A percentile compares a stretch with the other conserved stretches of the same genome.
phyloP scores from a whole-genome alignment of 2,797 vertebrate species.

The Anabas testudineus region DNA sequence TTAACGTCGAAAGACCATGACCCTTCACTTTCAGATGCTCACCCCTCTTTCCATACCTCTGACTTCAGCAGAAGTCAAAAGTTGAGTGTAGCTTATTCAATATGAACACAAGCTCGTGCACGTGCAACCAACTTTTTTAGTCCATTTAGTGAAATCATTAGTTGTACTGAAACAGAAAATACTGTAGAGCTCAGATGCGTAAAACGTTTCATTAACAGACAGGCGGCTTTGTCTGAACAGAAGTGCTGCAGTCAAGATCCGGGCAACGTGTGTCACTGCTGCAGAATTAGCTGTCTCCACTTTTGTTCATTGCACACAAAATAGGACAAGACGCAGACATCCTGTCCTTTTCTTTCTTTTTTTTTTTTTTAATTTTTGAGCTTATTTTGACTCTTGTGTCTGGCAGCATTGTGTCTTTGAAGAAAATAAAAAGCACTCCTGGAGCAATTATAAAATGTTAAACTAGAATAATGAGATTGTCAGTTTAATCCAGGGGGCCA shows the following conservation, averaged over 20 bases:
- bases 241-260: slow-evolving; percentile 5
- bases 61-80: slow-evolving; percentile 32
- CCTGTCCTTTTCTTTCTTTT: slow-evolving; percentile 1
- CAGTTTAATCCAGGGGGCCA: slow-evolving; percentile 23
- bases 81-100: slow-evolving; percentile 19
- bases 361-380: not conserved
- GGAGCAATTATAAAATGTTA: slow-evolving; percentile 4
- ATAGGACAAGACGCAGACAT: not conserved
- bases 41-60: slow-evolving; percentile 11
- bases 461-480: slow-evolving; percentile 29
- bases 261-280: not conserved
- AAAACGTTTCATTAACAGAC: not conserved
- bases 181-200: not conserved
- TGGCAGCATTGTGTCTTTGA: slow-evolving; percentile 5
- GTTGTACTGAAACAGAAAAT: slow-evolving; percentile 28
- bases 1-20: slow-evolving; percentile 86
- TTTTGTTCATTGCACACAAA: slow-evolving; percentile 14
- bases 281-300: slow-evolving; percentile 14
- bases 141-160: slow-evolving; percentile 1
- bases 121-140: slow-evolving; percentile 35
- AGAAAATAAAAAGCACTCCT: slow-evolving; percentile 19
- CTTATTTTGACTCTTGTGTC: slow-evolving; percentile 25
- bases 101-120: slow-evolving; percentile 21
- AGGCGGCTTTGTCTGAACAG: slow-evolving; percentile 5
- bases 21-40: slow-evolving; percentile 69